Conservation (phyloP, 2,888 invertebrate genomes). For the Drosophila colorata region DNA sequence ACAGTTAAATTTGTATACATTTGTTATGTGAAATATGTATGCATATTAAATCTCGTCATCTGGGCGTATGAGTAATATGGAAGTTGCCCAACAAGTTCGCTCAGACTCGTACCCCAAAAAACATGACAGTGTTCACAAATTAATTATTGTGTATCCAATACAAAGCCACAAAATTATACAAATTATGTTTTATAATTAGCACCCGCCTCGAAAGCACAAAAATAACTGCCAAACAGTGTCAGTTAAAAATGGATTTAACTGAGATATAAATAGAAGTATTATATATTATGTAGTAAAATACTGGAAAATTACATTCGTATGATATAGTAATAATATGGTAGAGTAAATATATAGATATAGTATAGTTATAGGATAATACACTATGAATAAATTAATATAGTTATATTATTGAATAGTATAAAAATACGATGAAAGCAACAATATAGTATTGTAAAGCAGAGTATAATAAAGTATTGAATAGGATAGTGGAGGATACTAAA, state of each 20-base stretch:
- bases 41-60: background rate
- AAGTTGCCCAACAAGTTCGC: background rate
- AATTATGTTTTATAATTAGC: slow-evolving; percentile 18
- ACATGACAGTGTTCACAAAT: background rate
- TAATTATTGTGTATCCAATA: background rate
- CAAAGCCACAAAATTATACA: background rate
- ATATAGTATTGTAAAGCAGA: too few species aligned
- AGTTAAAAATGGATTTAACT: background rate
- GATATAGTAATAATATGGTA: too few species aligned
- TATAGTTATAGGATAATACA: too few species aligned
- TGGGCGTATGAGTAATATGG: slow-evolving; percentile 16
- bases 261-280: background rate
- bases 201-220: slow-evolving; percentile 4
- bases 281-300: background rate
- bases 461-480: background rate
- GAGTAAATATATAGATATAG: too few species aligned
- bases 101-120: background rate
- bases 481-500: background rate
- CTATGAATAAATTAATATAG: too few species aligned
- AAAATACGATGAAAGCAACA: too few species aligned
- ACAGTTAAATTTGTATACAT: too few species aligned
- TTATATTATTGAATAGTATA: too few species aligned
- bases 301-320: too few species aligned
- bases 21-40: too few species aligned
- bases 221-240: background rate